phyloP scores from a whole-genome alignment of 2,888 invertebrate genomes.

The Fragum sueziense region DNA sequence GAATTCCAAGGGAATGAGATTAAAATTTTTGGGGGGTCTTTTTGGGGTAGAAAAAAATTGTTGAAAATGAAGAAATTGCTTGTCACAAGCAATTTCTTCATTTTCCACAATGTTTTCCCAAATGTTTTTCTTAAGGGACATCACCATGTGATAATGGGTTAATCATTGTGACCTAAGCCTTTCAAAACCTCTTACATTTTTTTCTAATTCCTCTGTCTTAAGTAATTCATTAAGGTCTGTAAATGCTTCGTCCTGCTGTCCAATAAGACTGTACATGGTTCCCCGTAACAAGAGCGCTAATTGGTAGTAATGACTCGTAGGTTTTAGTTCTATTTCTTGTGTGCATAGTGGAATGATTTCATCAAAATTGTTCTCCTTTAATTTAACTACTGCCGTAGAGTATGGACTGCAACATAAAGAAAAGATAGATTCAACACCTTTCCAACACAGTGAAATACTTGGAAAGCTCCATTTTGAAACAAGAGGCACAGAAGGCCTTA shows the following conservation, averaged over 20 bases:
- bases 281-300: constrained; percentile 90
- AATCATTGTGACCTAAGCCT: too few relatives aligned
- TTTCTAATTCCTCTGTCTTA: constrained; percentile 63
- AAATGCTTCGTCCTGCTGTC: constrained; percentile 82
- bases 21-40: too few relatives aligned
- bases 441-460: too few relatives aligned
- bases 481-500: too few relatives aligned
- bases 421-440: too few relatives aligned
- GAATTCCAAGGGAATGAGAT: neutral
- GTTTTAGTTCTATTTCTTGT: constrained; percentile 86
- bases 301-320: constrained; percentile 66
- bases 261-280: constrained; percentile 91
- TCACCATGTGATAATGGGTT: too few relatives aligned
- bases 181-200: constrained; percentile 83
- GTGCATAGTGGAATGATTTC: constrained; percentile 91
- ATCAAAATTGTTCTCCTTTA: constrained; percentile 89
- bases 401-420: constrained; percentile 85
- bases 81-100: too few relatives aligned
- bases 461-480: too few relatives aligned
- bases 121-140: too few relatives aligned
- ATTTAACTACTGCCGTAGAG: constrained; percentile 87
- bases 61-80: too few relatives aligned
- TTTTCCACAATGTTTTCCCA: neutral
- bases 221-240: constrained; percentile 85
- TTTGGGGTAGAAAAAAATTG: neutral